Conservation (phyloP, 2,888 invertebrate genomes). For the Oxyteleia sp. region DNA sequence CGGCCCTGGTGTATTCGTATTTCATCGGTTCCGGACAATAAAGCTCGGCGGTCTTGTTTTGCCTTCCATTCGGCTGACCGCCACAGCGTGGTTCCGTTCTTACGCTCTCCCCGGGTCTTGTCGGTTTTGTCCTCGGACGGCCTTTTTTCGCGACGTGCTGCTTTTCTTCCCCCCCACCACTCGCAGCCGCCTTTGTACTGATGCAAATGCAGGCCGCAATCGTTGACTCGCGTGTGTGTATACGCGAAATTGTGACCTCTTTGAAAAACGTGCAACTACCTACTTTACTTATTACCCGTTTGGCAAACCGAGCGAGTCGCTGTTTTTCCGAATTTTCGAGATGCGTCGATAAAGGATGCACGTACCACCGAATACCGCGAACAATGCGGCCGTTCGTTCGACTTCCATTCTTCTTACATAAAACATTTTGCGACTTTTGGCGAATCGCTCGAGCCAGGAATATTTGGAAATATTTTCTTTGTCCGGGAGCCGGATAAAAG, state of each 20-base stretch:
- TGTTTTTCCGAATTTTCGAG: slow-evolving; percentile 8
- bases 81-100: slow-evolving; percentile 81
- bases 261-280: neutral
- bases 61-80: slow-evolving; percentile 81
- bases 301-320: slow-evolving; percentile 25
- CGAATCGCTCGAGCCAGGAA: slow-evolving; percentile 1
- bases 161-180: slow-evolving; percentile 5
- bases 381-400: no score
- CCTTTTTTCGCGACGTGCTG: slow-evolving; percentile 12
- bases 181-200: slow-evolving; percentile 1
- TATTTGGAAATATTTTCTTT: slow-evolving; percentile 2
- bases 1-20: slow-evolving; percentile 78
- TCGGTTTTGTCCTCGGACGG: slow-evolving; percentile 33
- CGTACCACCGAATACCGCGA: slow-evolving; percentile 12
- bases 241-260: slow-evolving; percentile 18
- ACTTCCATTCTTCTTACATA: slow-evolving; percentile 17
- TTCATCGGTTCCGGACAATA: slow-evolving; percentile 85
- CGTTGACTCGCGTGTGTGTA: slow-evolving; percentile 16
- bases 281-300: slow-evolving; percentile 33
- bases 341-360: slow-evolving; percentile 26
- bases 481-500: neutral
- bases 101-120: slow-evolving; percentile 75
- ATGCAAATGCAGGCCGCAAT: slow-evolving; percentile 16
- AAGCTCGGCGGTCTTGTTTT: slow-evolving; percentile 83
- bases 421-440: slow-evolving; percentile 22